Percentiles rank a stretch among this genome's conserved stretches.
phyloP scores from a whole-genome alignment of 2,113 vertebrate genomes.

The Scalopus aquaticus region DNA sequence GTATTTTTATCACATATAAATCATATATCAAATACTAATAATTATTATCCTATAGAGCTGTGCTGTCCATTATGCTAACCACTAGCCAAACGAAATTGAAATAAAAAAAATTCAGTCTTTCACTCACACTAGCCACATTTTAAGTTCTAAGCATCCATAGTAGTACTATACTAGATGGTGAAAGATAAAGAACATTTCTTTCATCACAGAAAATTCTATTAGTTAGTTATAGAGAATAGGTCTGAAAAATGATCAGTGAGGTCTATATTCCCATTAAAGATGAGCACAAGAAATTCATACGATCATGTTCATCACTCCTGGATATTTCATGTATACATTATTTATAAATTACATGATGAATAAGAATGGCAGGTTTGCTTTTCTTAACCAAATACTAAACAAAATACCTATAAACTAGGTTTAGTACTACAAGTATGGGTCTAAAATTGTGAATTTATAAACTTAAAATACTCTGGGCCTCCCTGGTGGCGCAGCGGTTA shows the following conservation, averaged over 20 bases:
- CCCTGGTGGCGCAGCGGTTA: no score
- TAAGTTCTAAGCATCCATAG: neutral
- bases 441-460: slow-evolving; percentile 1
- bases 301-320: neutral
- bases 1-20: neutral
- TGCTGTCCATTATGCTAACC: neutral
- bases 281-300: neutral
- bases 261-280: neutral
- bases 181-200: neutral
- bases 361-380: neutral
- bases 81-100: neutral
- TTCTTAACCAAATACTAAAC: slow-evolving; percentile 1
- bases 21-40: neutral
- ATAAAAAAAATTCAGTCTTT: neutral
- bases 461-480: neutral
- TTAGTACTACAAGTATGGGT: neutral
- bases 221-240: neutral
- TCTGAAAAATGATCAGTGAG: neutral
- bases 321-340: neutral
- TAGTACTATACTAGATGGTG: neutral
- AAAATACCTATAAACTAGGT: slow-evolving; percentile 18
- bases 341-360: neutral
- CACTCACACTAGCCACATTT: neutral
- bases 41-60: neutral
- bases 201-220: neutral